A percentile compares a stretch with the other conserved stretches of the same genome.
These are phyloP conservation scores for Notoglanidium macrostoma DNA, from an alignment of 2,797 vertebrate species.

Conservation along the genomic window DNA sequence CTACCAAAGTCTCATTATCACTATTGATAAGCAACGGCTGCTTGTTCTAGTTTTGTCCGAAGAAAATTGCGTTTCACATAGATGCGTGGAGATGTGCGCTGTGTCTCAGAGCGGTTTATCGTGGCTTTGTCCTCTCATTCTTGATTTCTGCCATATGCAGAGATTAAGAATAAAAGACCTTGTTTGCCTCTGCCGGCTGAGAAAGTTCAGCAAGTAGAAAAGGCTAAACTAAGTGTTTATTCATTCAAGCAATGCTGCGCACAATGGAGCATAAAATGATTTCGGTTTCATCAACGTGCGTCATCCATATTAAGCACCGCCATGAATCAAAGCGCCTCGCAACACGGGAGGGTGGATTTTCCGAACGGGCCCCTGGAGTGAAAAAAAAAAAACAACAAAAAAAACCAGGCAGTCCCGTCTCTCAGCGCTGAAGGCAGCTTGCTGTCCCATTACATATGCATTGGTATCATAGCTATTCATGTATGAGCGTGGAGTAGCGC, in stretches of 20 bases:
- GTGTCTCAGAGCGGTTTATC: conserved; percentile 21
- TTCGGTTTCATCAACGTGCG: conserved; percentile 55
- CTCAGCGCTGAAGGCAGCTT: conserved; percentile 61
- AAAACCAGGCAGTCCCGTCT: conserved; percentile 62
- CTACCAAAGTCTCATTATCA: conserved; percentile 40
- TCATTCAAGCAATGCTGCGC: conserved; percentile 54
- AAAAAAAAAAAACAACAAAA: neutral
- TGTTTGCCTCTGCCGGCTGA: conserved; percentile 12
- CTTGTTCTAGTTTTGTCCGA: conserved; percentile 11
- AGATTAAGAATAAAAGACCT: conserved; percentile 6
- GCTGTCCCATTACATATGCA: conserved; percentile 82
- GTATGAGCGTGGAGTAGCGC: conserved; percentile 73
- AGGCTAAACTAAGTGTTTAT: conserved; percentile 33
- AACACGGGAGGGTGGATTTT: conserved; percentile 41
- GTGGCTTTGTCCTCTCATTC: neutral
- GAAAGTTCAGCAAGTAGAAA: conserved; percentile 31
- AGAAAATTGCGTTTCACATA: neutral
- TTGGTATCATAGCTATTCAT: conserved; percentile 86
- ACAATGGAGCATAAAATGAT: conserved; percentile 56
- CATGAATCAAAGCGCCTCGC: conserved; percentile 55
- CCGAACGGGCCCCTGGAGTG: conserved; percentile 36
- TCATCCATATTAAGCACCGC: conserved; percentile 56
- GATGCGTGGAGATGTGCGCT: conserved; percentile 2
- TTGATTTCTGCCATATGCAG: conserved; percentile 6
- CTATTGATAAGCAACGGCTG: conserved; percentile 42